A percentile compares a stretch with the other conserved stretches of the same genome.
Conservation (phyloP, 2,797 vertebrate genomes). For the Tachyglossus aculeatus region DNA sequence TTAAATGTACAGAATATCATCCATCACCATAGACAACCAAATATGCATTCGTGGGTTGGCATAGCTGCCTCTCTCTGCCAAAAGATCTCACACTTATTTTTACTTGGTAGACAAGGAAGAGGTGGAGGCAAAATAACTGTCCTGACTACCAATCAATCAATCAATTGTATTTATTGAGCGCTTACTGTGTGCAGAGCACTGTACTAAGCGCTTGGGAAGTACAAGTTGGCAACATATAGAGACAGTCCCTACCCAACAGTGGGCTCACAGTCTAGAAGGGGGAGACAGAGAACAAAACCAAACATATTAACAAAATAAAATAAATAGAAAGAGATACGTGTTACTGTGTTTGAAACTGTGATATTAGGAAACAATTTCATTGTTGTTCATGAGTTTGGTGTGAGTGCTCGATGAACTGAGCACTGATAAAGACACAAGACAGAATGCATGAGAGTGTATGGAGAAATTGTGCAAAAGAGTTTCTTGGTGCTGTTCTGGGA, state of each 20-base stretch:
- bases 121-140: conserved; percentile 1
- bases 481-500: conserved; percentile 26
- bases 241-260: no score
- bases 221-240: no score
- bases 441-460: neutral
- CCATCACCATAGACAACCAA: conserved; percentile 67
- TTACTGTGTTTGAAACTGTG: conserved; percentile 37
- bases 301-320: no score
- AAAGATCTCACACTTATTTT: conserved; percentile 59
- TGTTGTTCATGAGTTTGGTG: neutral
- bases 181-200: no score
- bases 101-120: conserved; percentile 37
- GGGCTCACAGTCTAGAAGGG: no score
- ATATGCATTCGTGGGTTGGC: conserved; percentile 52
- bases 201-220: no score
- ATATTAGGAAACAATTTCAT: conserved; percentile 1
- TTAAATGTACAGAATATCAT: conserved; percentile 70
- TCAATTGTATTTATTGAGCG: no score
- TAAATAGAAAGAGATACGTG: conserved; percentile 38
- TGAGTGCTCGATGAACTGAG: neutral
- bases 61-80: conserved; percentile 54
- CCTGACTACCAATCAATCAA: no score
- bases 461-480: conserved; percentile 11
- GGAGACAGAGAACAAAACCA: no score
- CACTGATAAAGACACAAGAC: neutral